phyloP scores from a whole-genome alignment of 2,113 vertebrate species.

The Epinephelus moara region DNA sequence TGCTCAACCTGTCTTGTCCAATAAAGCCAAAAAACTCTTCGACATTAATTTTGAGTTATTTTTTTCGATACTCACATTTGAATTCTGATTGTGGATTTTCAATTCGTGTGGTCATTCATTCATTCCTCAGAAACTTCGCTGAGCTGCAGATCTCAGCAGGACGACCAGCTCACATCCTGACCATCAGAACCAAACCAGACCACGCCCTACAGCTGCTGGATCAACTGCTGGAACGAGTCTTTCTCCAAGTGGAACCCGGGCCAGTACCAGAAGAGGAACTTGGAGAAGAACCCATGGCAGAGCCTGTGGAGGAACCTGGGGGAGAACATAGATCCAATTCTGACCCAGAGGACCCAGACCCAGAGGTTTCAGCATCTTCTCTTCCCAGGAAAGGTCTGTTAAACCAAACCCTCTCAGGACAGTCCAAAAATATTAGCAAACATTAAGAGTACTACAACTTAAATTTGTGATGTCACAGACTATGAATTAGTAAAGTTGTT shows the following conservation, averaged over 20 bases:
- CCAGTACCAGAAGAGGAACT: accelerated
- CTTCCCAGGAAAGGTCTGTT: not conserved
- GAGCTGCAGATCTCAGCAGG: conserved; percentile 37
- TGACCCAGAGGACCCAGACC: not conserved
- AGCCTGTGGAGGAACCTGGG: not conserved
- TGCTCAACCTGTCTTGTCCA: too few species aligned
- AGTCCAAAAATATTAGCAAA: too few species aligned
- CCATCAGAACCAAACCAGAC: conserved; percentile 30
- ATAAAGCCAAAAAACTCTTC: too few species aligned
- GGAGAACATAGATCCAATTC: not conserved
- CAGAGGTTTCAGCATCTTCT: not conserved
- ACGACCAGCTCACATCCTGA: not conserved
- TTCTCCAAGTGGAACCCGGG: not conserved
- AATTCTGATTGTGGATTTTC: too few species aligned
- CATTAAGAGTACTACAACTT: too few species aligned
- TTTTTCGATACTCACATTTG: too few species aligned
- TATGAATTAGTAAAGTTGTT: too few species aligned
- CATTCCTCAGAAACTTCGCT: conserved; percentile 37
- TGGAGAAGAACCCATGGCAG: not conserved
- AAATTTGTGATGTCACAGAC: too few species aligned
- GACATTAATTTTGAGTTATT: too few species aligned
- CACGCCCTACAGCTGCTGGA: conserved; percentile 31
- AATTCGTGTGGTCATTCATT: too few species aligned
- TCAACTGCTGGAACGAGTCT: conserved; percentile 36
- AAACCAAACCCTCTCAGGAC: too few species aligned